Base-by-base conservation (phyloP, 2,113 vertebrate species). In the Brachyhypopomus occidentalis region DNA sequence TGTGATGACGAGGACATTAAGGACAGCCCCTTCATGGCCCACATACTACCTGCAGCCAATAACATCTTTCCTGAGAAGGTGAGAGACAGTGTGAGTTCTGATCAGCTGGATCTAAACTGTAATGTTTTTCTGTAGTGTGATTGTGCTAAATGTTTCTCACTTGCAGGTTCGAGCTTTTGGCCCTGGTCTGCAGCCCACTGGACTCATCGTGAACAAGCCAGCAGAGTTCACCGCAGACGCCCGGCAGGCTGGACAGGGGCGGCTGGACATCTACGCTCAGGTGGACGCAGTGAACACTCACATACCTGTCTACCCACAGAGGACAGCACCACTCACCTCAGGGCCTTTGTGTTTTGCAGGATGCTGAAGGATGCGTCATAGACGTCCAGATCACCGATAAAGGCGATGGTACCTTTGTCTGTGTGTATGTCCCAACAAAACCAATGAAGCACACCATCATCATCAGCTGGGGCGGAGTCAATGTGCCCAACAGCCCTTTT, bases 381-480 rank as follows among this genome's bases (percentile, higher is more conserved):
- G 93, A 98, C 89, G 93, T 98, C 91, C 93, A 96, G 88, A 94
- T 98, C 86, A 94, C 94, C 81, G 95, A 97, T 86, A 96, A 94
- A 0, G 95, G 95, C 0, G 96, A 99, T 0, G 93, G 94, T 82
- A 97, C 96, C 27, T 98, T 94, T 87, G 88, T 93, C 75, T 98
- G 97, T 19, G 92, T 94, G 86, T 98, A 98, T 0, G 89, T 97
- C 66, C 97, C 97, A 70, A 92, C 91, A 83, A 98, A 98, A 88
- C 88, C 97, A 83, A 95, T 98, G 80, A 98, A 98, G 79, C 97
- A 98, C 91, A 98, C 97, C 48, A 92, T 98, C 91, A 96, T 98
- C 77, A 76, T 98, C 72, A 93, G 95, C 85, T 98, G 97, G 97
- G 96, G 95, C 0, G 95, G 95, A 0, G 96, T 98, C 89, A 97